A percentile compares a stretch with the other conserved stretches of the same genome.
Evolutionary conservation across 35 echinoderm and acorn worm species (phyloP).

Genomic region (Ptychodera flava): DNA sequence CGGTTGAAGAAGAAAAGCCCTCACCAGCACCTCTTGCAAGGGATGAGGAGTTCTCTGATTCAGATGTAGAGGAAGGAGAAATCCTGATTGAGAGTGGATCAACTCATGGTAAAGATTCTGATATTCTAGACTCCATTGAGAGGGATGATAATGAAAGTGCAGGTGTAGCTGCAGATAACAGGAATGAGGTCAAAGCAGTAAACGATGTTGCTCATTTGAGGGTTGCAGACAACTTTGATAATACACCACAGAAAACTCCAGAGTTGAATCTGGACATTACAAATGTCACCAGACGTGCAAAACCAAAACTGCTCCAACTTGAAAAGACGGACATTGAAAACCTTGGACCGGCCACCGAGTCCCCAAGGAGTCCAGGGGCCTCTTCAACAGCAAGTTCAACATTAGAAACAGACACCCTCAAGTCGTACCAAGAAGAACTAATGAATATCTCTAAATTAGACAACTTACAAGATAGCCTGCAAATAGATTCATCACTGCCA

Average conservation of each 20-base stretch:
- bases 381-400: not conserved
- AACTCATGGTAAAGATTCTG: too few relatives aligned
- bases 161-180: not conserved
- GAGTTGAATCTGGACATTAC: not conserved
- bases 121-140: too few relatives aligned
- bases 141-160: not conserved
- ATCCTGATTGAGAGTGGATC: not conserved
- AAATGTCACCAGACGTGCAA: not conserved
- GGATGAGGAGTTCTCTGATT: not conserved
- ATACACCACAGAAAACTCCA: not conserved
- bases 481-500: not conserved
- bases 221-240: constrained; percentile 7
- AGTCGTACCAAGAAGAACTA: not conserved
- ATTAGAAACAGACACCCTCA: not conserved
- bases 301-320: not conserved
- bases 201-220: constrained; percentile 13
- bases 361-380: not conserved
- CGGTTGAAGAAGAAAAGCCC: not conserved
- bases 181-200: constrained; percentile 2
- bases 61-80: not conserved
- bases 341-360: not conserved
- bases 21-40: not conserved
- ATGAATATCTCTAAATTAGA: not conserved
- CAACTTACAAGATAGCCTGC: too few relatives aligned
- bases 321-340: not conserved